Conservation (phyloP, 2,888 invertebrate genomes). For the Protophormia terraenovae region DNA sequence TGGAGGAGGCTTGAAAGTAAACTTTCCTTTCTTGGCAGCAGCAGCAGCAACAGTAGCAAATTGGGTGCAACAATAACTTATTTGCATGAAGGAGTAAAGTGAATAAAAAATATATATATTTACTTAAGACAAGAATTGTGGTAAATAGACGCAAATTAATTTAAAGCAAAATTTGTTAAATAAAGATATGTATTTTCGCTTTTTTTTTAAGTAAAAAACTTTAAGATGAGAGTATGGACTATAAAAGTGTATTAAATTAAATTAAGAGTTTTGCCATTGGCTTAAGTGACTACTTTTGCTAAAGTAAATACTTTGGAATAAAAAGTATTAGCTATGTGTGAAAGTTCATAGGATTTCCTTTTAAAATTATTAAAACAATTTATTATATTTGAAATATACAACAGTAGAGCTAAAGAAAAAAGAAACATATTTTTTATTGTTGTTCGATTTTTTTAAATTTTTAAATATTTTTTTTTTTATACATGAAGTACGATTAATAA, state of each 20-base stretch:
- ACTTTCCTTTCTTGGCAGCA: conserved; percentile 4
- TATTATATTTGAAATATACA: no score
- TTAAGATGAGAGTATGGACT: neutral
- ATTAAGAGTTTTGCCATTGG: neutral
- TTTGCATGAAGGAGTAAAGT: conserved; percentile 41
- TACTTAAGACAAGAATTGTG: conserved; percentile 59
- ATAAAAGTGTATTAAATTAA: neutral
- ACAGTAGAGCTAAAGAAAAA: no score
- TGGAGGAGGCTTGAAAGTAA: conserved; percentile 36
- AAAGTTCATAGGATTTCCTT: no score
- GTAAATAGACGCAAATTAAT: conserved; percentile 65
- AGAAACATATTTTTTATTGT: no score
- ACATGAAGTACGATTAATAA: no score
- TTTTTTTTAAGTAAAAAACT: neutral
- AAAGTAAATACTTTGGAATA: no score
- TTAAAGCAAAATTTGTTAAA: conserved; percentile 41
- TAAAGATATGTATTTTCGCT: neutral
- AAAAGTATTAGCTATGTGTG: no score
- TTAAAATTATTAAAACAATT: no score
- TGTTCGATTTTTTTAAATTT: no score
- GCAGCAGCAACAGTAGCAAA: conserved; percentile 37
- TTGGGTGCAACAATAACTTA: conserved; percentile 65
- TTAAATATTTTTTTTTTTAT: no score
- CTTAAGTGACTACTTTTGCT: no score
- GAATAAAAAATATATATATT: conserved; percentile 26